Percentiles rank a stretch among this genome's conserved stretches.
Conservation (phyloP, 1,140 invertebrate genomes). For the Zaprionus inermis region DNA sequence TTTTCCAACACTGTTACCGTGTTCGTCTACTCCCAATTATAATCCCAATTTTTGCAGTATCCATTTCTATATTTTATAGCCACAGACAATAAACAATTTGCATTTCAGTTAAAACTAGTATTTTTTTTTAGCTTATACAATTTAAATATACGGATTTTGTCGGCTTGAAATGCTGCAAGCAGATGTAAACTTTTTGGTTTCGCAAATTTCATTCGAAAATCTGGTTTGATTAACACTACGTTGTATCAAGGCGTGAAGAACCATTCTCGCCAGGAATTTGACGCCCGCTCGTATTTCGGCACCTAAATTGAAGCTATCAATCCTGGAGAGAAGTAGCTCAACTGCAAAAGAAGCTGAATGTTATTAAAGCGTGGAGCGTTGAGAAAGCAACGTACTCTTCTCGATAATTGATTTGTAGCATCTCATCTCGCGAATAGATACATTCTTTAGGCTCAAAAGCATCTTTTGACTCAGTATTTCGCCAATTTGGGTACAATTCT, state of each 20-base stretch:
- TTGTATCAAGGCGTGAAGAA: slow-evolving; percentile 11
- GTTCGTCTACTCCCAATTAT: background rate
- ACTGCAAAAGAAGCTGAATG: slow-evolving; percentile 18
- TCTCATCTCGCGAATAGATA: background rate
- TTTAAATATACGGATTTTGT: background rate
- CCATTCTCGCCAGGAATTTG: slow-evolving; percentile 27
- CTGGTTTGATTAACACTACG: slow-evolving; percentile 5
- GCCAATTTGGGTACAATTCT: background rate
- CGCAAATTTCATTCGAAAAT: background rate
- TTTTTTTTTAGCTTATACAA: too few relatives aligned
- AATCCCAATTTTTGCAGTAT: background rate
- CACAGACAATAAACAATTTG: background rate
- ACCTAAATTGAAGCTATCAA: slow-evolving; percentile 20
- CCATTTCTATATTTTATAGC: background rate
- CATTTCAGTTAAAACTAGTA: too few relatives aligned
- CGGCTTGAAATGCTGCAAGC: background rate
- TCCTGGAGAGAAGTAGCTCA: slow-evolving; percentile 20
- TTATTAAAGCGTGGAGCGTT: background rate
- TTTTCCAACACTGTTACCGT: background rate
- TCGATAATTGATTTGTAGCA: slow-evolving; percentile 11
- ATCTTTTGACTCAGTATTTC: background rate
- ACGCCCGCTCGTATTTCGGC: slow-evolving; percentile 9
- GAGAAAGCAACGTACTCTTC: background rate
- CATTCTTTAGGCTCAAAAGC: background rate
- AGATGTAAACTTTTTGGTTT: background rate